A percentile compares a stretch with the other conserved stretches of the same genome.
Evolutionary conservation across 2,797 vertebrate species (phyloP).

Genomic region (Avahi laniger): DNA sequence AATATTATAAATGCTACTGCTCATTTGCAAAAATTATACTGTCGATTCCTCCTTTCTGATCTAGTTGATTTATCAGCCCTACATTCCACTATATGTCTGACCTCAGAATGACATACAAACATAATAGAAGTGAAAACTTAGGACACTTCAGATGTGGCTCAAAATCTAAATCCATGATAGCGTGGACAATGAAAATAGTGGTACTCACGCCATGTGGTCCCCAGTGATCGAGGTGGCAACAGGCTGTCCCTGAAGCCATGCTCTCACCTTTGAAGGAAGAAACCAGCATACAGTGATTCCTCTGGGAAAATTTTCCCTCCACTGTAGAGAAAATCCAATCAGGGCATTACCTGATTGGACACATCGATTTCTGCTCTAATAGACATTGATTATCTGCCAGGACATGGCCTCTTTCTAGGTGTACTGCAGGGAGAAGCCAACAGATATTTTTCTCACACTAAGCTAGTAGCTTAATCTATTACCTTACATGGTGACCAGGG

Average conservation of each 20-base stretch:
- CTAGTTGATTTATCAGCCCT: neutral
- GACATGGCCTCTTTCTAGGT: neutral
- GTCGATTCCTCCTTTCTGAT: neutral
- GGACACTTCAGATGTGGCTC: neutral
- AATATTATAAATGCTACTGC: neutral
- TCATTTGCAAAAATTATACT: neutral
- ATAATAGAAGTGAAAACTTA: neutral
- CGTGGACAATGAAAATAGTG: neutral
- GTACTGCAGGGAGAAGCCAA: neutral
- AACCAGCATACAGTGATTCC: neutral
- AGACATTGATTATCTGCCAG: conserved; percentile 64
- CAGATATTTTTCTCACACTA: neutral
- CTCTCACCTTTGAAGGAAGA: neutral
- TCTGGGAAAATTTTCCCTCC: neutral
- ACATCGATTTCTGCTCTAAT: conserved; percentile 65
- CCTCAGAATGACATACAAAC: neutral
- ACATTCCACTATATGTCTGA: conserved; percentile 11
- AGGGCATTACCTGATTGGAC: conserved; percentile 34
- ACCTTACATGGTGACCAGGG: neutral
- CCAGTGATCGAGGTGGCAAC: neutral
- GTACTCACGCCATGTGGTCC: neutral
- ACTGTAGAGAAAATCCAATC: conserved; percentile 41
- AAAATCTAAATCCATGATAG: neutral
- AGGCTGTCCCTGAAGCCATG: neutral
- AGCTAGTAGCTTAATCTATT: conserved; percentile 46